Percentiles rank a stretch among this genome's conserved stretches.
phyloP scores from a whole-genome alignment of 2,113 vertebrate species.

The Puntigrus tetrazona region DNA sequence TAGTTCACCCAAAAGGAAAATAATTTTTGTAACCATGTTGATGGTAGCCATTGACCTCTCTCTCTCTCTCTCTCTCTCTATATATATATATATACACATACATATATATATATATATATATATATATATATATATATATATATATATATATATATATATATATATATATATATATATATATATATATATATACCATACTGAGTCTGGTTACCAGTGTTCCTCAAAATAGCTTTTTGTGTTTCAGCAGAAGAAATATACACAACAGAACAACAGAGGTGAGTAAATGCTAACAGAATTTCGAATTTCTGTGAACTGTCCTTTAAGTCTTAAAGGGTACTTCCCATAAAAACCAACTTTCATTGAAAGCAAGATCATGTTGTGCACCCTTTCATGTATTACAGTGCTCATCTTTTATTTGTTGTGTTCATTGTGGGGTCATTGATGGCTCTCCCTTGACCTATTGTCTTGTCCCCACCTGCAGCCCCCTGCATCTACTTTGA shows the following conservation, averaged over 20 bases:
- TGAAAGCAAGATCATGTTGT: conserved; percentile 13
- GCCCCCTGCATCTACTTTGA: conserved; percentile 38
- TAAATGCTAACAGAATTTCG: not conserved
- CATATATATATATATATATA: too few species aligned
- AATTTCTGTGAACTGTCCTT: not conserved
- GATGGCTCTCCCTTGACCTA: conserved; percentile 10
- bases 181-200: too few species aligned
- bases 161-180: too few species aligned
- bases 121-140: too few species aligned
- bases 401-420: conserved; percentile 34
- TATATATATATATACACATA: too few species aligned
- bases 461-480: conserved; percentile 44
- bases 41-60: too few species aligned
- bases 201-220: not conserved
- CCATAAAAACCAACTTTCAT: not conserved
- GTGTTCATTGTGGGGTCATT: conserved; percentile 22
- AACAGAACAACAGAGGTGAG: not conserved
- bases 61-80: too few species aligned
- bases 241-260: not conserved
- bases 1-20: not conserved
- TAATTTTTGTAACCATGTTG: not conserved
- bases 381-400: conserved; percentile 31
- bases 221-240: not conserved
- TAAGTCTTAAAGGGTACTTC: not conserved
- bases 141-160: too few species aligned